These are phyloP conservation scores for Dendrolimus pini DNA, from an alignment of 2,888 invertebrate genomes.

Conservation along the genomic window DNA sequence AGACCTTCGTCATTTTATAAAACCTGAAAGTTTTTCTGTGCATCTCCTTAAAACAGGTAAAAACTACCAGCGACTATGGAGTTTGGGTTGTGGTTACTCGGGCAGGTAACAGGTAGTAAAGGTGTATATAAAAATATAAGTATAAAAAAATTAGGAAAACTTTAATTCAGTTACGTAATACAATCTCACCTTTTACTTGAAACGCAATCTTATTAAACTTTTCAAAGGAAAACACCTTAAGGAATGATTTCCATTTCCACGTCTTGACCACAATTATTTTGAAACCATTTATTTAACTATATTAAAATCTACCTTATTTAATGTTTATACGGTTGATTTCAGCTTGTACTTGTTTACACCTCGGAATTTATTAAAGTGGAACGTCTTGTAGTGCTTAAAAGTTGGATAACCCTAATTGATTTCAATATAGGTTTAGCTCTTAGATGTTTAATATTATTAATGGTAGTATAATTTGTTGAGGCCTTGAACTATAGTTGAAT, in stretches of 20 bases:
- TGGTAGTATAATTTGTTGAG: neutral
- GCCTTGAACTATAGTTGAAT: neutral
- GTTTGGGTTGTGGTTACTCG: too few species aligned
- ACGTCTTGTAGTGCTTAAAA: neutral
- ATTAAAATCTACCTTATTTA: neutral
- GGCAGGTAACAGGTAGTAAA: too few species aligned
- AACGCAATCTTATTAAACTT: neutral
- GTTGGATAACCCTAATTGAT: neutral
- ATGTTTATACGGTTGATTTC: neutral
- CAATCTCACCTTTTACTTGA: neutral
- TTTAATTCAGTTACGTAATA: too few species aligned
- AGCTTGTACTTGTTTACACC: neutral
- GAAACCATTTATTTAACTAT: neutral
- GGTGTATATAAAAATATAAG: too few species aligned
- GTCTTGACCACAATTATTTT: neutral
- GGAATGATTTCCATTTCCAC: neutral
- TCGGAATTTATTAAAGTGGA: neutral
- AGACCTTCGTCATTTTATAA: too few species aligned
- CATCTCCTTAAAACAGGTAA: too few species aligned
- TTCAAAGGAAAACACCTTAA: neutral
- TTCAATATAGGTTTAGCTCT: neutral
- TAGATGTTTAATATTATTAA: neutral
- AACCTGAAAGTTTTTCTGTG: too few species aligned
- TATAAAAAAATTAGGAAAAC: too few species aligned
- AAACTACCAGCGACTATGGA: too few species aligned